These are phyloP conservation scores for Todus mexicanus DNA, from an alignment of 2,797 vertebrate genomes.

Conservation along the genomic window DNA sequence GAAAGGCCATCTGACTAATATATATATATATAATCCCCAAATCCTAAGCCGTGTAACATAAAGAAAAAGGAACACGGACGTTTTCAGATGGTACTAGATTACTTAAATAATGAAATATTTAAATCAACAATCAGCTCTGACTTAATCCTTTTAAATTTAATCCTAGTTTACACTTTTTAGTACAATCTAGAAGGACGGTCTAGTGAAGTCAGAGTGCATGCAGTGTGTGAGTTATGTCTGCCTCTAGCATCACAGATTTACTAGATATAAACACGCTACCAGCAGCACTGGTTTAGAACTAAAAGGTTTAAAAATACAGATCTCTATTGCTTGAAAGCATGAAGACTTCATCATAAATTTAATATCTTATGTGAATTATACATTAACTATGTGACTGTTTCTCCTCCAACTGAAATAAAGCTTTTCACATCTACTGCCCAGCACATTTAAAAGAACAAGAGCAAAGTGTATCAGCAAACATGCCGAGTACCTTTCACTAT, in stretches of 20 bases:
- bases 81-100: not conserved
- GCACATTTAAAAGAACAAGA: not conserved
- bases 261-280: not conserved
- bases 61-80: not conserved
- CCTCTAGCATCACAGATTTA: not conserved
- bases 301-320: not conserved
- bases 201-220: not conserved
- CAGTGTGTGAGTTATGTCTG: not conserved
- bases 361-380: not conserved
- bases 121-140: not conserved
- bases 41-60: not conserved
- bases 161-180: not conserved
- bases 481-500: not conserved
- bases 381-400: fast-evolving
- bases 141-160: not conserved
- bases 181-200: not conserved
- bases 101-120: not conserved
- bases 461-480: not conserved
- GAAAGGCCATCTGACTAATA: not conserved
- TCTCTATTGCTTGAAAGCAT: not conserved
- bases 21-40: not conserved
- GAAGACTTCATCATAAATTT: not conserved
- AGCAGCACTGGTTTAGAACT: fast-evolving
- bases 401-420: not conserved
- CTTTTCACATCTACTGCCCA: not conserved